Evolutionary conservation across 2,113 vertebrate genomes (phyloP).

Genomic region (Gopherus flavomarginatus): DNA sequence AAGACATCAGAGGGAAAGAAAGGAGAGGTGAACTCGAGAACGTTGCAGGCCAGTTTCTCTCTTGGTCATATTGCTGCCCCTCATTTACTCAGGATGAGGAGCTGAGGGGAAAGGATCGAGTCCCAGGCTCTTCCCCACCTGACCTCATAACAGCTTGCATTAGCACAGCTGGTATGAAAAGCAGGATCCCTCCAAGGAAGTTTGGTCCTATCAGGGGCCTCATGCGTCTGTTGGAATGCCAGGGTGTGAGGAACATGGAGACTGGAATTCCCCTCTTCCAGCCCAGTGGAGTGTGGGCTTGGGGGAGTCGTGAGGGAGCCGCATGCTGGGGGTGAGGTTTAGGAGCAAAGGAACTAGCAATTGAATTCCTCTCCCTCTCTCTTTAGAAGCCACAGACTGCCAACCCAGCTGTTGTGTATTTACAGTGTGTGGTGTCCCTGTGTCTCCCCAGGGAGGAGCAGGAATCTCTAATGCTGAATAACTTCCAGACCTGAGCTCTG

Average conservation of each 20-base stretch:
- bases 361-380: background rate
- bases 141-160: background rate
- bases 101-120: background rate
- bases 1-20: background rate
- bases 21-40: constrained; percentile 4
- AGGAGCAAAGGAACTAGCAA: background rate
- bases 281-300: background rate
- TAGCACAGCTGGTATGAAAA: background rate
- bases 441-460: constrained; percentile 25
- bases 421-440: background rate
- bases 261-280: background rate
- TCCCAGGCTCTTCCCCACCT: constrained; percentile 18
- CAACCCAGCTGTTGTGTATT: constrained; percentile 24
- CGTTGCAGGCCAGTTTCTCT: constrained; percentile 17
- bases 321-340: background rate
- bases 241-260: background rate
- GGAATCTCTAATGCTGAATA: constrained; percentile 32
- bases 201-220: background rate
- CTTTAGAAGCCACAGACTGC: constrained; percentile 24
- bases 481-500: constrained; percentile 25
- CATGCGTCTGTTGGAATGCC: background rate
- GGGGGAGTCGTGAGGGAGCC: background rate
- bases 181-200: background rate
- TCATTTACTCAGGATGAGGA: background rate
- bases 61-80: background rate